Evolutionary conservation across 23 tunicate genomes (phyloP), one percentile per base, ranked within the genome.

Genomic region (Oikopleura dioica): DNA sequence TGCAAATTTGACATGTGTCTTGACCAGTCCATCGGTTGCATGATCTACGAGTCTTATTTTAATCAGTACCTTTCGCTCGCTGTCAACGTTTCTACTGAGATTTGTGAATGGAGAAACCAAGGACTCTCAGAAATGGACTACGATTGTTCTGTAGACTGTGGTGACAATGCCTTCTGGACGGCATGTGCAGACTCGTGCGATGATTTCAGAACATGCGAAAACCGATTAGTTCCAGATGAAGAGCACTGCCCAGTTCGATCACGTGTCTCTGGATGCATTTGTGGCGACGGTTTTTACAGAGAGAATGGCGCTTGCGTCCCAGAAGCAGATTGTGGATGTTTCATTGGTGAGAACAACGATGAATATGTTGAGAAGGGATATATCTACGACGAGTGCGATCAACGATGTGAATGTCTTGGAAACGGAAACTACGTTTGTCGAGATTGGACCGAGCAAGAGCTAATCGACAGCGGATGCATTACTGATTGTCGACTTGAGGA

Each of bases 101-200:
- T n/a, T n/a, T n/a, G n/a, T n/a, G n/a, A 29, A 29, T 26, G 30
- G 0, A 4, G 16, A 59, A 1, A 59, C 76, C 36, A 30, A 68
- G n/a, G n/a, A n/a, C n/a, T n/a, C 9, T 78, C 76, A 76, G 80
- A 78, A 78, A 38, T 68, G 34, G 33, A 78, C 50, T n/a, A 35
- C 0, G 78, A 37, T 4, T 23, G 59, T 0, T 36, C 80, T 4
- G 76, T 76, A 0, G 0, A 24, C 26, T 78, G 80, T 35, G 76
- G 76, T 30, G 77, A 24, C 21, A 78, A 58, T 26, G 63, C 76
- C 35, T 12, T 30, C n/a, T 78, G 63, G 76, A 35, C 36, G 33
- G 78, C 23, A 4, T 78, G 80, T 63, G 80, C 76, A 1, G 59
- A 75, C 0, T 37, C 24, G 5, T 78, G 80, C 34, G 37, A 69